Conservation (phyloP, 2,797 vertebrate species). For the Benthosema pterotum region DNA sequence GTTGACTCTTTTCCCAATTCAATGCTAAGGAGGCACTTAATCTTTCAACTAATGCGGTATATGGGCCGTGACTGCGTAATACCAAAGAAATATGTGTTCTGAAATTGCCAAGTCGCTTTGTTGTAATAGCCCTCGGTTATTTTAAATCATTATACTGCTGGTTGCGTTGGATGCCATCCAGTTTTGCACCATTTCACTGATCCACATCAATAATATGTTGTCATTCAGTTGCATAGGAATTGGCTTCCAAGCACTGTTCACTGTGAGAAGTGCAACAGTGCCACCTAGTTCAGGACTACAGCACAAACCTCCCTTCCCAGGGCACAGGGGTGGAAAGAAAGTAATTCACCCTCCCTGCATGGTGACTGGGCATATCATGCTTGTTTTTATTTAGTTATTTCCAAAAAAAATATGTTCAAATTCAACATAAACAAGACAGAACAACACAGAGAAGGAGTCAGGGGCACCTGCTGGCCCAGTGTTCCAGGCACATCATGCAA, state of each 20-base stretch:
- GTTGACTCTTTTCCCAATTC: constrained; percentile 18
- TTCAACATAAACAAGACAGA: too few species aligned
- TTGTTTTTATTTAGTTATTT: too few species aligned
- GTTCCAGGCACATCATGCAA: too few species aligned
- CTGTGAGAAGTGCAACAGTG: constrained; percentile 58
- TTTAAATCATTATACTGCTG: too few species aligned
- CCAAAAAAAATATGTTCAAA: too few species aligned
- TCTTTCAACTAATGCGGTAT: constrained; percentile 14
- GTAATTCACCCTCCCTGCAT: too few species aligned
- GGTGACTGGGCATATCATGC: too few species aligned
- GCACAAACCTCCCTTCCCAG: background rate
- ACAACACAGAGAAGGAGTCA: too few species aligned
- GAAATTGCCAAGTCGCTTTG: background rate
- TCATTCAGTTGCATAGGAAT: too few species aligned
- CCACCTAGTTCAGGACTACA: constrained; percentile 48
- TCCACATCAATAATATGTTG: constrained; percentile 11
- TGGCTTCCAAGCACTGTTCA: background rate
- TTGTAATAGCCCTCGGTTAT: background rate
- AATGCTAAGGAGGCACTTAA: background rate
- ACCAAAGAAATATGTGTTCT: background rate
- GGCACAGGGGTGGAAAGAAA: too few species aligned
- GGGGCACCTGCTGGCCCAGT: too few species aligned
- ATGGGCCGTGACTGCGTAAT: constrained; percentile 3
- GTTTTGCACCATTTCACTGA: background rate
- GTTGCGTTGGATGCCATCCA: background rate